These are phyloP conservation scores for Parotia lawesii DNA, from an alignment of 2,113 vertebrate species.

Conservation along the genomic window DNA sequence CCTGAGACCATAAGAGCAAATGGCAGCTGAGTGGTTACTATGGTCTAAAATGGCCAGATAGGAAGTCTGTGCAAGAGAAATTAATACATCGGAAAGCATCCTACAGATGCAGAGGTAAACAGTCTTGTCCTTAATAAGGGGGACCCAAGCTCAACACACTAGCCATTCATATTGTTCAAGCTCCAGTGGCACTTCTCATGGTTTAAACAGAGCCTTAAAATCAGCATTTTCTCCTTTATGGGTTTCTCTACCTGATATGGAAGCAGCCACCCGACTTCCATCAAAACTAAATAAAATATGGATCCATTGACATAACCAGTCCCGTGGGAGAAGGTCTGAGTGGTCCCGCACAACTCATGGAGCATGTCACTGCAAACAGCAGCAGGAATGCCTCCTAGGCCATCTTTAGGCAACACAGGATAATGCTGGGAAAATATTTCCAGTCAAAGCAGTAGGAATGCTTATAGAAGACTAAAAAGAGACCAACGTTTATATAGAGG, in stretches of 20 bases:
- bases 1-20: neutral
- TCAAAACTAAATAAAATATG: rapidly evolving
- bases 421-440: neutral
- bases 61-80: neutral
- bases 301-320: neutral
- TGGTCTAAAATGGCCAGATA: neutral
- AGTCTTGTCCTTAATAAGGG: neutral
- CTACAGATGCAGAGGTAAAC: neutral
- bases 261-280: neutral
- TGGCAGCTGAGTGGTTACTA: neutral
- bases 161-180: neutral
- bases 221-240: neutral
- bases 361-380: neutral
- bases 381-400: neutral
- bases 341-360: neutral
- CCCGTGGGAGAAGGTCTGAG: neutral
- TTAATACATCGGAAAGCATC: neutral
- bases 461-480: neutral
- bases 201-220: neutral
- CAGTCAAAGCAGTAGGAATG: neutral
- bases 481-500: neutral
- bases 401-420: neutral
- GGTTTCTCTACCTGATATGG: neutral
- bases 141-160: neutral
- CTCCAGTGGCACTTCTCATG: neutral